These are phyloP conservation scores for Berghia stephanieae DNA, from an alignment of 1,140 invertebrate genomes.

Conservation along the genomic window DNA sequence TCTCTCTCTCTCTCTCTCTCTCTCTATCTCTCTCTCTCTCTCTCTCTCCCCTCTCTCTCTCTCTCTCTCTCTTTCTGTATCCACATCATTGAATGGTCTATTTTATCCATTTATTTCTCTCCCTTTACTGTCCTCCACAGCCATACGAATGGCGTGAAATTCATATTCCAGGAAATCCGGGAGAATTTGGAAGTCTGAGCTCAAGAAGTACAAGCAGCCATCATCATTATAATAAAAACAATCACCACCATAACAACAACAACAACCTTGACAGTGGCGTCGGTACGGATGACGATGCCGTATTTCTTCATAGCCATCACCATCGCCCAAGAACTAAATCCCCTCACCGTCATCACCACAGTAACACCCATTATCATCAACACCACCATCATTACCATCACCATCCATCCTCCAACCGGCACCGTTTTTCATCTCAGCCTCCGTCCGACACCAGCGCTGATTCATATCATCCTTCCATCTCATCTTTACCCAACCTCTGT, in stretches of 20 bases:
- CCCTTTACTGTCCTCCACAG: slow-evolving; percentile 3
- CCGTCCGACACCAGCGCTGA: slow-evolving; percentile 27
- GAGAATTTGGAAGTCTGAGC: slow-evolving; percentile 35
- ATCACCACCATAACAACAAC: neutral
- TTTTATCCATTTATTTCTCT: neutral
- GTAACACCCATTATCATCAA: neutral
- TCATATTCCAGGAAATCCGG: slow-evolving; percentile 31
- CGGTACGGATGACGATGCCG: slow-evolving; percentile 35
- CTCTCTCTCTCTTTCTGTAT: slow-evolving; percentile 2
- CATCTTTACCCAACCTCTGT: slow-evolving; percentile 28
- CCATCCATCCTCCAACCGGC: neutral
- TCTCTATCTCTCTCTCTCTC: neutral
- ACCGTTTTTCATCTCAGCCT: neutral
- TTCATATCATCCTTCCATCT: slow-evolving; percentile 27
- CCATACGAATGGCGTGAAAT: slow-evolving; percentile 38
- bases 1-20: neutral
- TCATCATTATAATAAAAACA: slow-evolving; percentile 3
- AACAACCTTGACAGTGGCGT: slow-evolving; percentile 35
- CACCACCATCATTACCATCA: neutral
- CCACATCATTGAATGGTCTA: neutral
- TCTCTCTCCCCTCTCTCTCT: neutral
- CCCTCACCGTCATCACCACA: slow-evolving; percentile 3
- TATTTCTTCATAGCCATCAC: slow-evolving; percentile 1
- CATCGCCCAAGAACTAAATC: neutral
- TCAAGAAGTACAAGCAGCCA: slow-evolving; percentile 27